phyloP scores from a whole-genome alignment of 2,797 vertebrate species.

The Chelon labrosus region DNA sequence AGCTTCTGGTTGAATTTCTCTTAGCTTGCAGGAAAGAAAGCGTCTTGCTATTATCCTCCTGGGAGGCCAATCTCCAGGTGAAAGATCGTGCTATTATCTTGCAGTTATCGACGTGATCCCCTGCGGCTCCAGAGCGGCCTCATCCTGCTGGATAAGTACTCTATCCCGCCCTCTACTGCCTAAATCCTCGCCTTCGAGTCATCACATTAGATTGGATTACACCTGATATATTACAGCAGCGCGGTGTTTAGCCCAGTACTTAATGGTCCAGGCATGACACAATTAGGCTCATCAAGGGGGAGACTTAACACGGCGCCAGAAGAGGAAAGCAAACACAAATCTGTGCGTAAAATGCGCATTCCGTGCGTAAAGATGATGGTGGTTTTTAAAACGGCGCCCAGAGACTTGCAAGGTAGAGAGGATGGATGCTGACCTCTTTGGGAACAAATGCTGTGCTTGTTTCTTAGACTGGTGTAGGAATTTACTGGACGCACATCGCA shows the following conservation, averaged over 20 bases:
- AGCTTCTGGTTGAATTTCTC: slow-evolving; percentile 37
- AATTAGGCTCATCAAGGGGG: slow-evolving; percentile 74
- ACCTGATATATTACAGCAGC: slow-evolving; percentile 80
- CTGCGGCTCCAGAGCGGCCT: slow-evolving; percentile 73
- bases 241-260: slow-evolving; percentile 67
- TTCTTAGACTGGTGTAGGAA: neutral
- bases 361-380: slow-evolving; percentile 37
- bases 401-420: neutral
- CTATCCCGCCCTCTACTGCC: slow-evolving; percentile 82
- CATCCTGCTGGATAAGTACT: slow-evolving; percentile 71
- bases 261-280: slow-evolving; percentile 72
- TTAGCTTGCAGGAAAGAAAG: slow-evolving; percentile 13
- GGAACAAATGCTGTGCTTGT: neutral
- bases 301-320: slow-evolving; percentile 53
- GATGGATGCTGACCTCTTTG: neutral
- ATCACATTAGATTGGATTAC: slow-evolving; percentile 88
- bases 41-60: slow-evolving; percentile 69
- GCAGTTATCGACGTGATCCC: slow-evolving; percentile 76
- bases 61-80: slow-evolving; percentile 80
- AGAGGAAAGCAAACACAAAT: slow-evolving; percentile 16
- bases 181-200: slow-evolving; percentile 78
- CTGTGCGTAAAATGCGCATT: slow-evolving; percentile 57
- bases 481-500: neutral
- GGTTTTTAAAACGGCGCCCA: neutral
- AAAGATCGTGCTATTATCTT: slow-evolving; percentile 80